Conservation (phyloP, 2,113 vertebrate species). For the Anguilla japonica region DNA sequence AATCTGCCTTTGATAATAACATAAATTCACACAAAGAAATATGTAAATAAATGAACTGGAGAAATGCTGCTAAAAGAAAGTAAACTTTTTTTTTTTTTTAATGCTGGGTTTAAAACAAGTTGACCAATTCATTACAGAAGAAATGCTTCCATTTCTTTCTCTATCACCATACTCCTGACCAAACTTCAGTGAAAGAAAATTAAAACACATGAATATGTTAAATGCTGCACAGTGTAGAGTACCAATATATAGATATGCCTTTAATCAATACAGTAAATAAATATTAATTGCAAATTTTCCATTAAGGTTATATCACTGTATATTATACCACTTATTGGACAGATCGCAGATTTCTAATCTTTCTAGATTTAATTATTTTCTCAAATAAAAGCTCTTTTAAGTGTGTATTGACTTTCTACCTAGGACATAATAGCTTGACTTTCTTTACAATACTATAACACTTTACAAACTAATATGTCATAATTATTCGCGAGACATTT, state of each 20-base stretch:
- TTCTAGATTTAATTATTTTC: neutral
- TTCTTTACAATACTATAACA: neutral
- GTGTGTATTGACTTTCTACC: no score
- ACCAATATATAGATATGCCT: neutral
- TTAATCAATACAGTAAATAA: no score
- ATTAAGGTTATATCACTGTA: no score
- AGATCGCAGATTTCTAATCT: neutral
- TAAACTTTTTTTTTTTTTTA: neutral
- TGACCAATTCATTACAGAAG: neutral
- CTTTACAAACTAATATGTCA: neutral
- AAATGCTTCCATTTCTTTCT: neutral
- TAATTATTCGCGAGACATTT: neutral
- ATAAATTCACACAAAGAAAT: neutral
- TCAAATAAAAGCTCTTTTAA: neutral
- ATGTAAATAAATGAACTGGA: neutral
- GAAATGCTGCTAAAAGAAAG: neutral
- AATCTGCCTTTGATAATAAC: neutral
- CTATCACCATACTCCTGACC: neutral
- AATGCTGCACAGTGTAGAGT: neutral
- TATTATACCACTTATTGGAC: no score
- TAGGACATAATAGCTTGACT: no score
- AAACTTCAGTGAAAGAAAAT: neutral
- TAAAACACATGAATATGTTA: no score
- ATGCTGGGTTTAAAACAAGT: no score
- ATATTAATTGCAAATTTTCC: no score